Conservation (phyloP, 2,113 vertebrate genomes). For the Struthidea cinerea region DNA sequence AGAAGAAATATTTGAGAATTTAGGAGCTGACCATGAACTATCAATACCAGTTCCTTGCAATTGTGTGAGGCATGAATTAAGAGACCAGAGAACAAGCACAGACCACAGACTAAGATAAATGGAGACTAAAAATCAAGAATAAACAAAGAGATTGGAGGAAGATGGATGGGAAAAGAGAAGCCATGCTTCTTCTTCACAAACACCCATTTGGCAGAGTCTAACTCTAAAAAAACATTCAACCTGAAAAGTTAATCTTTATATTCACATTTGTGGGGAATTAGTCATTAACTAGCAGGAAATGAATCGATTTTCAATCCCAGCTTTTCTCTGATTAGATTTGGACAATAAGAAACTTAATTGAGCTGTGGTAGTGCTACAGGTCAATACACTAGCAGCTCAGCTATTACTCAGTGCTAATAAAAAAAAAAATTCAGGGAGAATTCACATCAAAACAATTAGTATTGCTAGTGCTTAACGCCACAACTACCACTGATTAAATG, state of each 20-base stretch:
- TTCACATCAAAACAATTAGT: constrained; percentile 31
- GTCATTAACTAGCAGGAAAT: constrained; percentile 63
- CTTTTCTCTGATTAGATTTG: constrained; percentile 66
- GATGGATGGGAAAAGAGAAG: background rate
- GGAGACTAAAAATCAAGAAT: background rate
- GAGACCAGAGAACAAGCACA: background rate
- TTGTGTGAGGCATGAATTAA: background rate
- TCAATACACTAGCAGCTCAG: constrained; percentile 3
- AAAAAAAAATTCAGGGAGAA: background rate
- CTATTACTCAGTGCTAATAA: constrained; percentile 13
- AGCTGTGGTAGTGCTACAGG: constrained; percentile 15
- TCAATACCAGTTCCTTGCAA: background rate
- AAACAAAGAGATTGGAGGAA: background rate
- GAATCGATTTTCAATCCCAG: constrained; percentile 66
- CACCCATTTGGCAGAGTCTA: background rate
- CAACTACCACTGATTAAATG: background rate
- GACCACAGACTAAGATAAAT: background rate
- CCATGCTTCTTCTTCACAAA: background rate
- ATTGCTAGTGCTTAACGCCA: background rate
- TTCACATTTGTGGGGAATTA: constrained; percentile 46
- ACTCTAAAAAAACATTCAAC: constrained; percentile 20
- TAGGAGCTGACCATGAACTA: background rate
- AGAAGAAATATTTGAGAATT: background rate
- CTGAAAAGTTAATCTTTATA: constrained; percentile 32
- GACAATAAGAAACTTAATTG: constrained; percentile 48